A percentile compares a stretch with the other conserved stretches of the same genome.
Evolutionary conservation across 1,140 invertebrate genomes (phyloP).

Genomic region (Bombus cullumanus): DNA sequence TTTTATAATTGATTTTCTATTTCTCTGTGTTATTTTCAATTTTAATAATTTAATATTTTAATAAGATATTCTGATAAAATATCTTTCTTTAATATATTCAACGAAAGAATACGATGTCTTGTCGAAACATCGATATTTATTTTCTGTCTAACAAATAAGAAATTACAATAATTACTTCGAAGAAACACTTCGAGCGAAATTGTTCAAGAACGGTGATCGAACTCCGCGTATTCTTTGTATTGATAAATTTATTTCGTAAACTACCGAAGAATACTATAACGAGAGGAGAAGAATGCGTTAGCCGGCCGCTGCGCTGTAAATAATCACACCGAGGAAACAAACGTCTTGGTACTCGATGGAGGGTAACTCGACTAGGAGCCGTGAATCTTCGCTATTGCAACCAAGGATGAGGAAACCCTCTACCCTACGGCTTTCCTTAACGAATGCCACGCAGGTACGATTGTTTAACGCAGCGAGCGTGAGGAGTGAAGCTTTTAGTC

Average conservation of each 20-base stretch:
- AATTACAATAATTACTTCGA: no score
- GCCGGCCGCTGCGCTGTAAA: conserved; percentile 23
- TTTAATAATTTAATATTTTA: no score
- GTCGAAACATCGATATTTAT: no score
- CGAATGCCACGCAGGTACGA: conserved; percentile 73
- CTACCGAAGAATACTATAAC: neutral
- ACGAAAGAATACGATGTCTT: no score
- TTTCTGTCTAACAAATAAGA: no score
- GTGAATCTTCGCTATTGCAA: conserved; percentile 60
- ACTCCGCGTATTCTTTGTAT: neutral
- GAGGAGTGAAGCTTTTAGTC: conserved; percentile 73
- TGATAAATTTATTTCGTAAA: neutral
- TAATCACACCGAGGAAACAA: conserved; percentile 45
- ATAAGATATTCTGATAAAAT: no score
- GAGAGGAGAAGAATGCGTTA: neutral
- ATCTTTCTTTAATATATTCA: no score
- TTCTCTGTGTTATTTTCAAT: no score
- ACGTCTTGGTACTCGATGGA: conserved; percentile 54
- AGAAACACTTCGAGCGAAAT: no score
- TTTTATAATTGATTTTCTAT: no score
- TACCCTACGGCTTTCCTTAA: conserved; percentile 60
- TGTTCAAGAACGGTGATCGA: no score
- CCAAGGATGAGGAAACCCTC: conserved; percentile 18
- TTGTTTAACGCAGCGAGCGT: conserved; percentile 73
- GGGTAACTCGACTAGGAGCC: conserved; percentile 29